These are phyloP conservation scores for Drosophila pseudoananassae DNA, from an alignment of 1,140 invertebrate species.

Conservation along the genomic window DNA sequence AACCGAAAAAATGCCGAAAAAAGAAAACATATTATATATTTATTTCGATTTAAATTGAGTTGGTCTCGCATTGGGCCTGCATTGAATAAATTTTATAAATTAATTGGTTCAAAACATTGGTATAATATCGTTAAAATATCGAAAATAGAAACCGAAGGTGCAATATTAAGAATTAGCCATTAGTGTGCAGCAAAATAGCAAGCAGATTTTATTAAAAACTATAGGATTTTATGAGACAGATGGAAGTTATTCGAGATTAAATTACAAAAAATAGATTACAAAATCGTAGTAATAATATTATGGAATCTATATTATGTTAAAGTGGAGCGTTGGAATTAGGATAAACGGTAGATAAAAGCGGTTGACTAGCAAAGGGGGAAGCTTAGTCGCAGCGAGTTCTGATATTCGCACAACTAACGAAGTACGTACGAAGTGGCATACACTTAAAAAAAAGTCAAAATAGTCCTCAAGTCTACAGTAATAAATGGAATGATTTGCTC, in stretches of 20 bases:
- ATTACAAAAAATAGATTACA: slow-evolving; percentile 28
- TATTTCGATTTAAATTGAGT: slow-evolving; percentile 44
- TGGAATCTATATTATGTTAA: slow-evolving; percentile 29
- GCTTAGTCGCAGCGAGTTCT: slow-evolving; percentile 6
- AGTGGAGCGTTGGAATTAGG: slow-evolving; percentile 48
- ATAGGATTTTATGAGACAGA: slow-evolving; percentile 30
- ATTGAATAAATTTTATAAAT: slow-evolving; percentile 57
- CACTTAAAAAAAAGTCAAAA: slow-evolving; percentile 41
- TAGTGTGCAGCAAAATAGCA: slow-evolving; percentile 63
- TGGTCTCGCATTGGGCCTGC: slow-evolving; percentile 51
- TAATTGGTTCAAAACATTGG: slow-evolving; percentile 47
- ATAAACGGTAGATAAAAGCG: slow-evolving; percentile 46
- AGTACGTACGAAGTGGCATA: slow-evolving; percentile 20
- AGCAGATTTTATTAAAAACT: slow-evolving; percentile 54
- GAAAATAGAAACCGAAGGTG: slow-evolving; percentile 55
- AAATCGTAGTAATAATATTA: slow-evolving; percentile 29
- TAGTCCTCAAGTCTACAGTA: slow-evolving; percentile 77
- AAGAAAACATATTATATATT: slow-evolving; percentile 58
- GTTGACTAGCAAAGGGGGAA: slow-evolving; percentile 43
- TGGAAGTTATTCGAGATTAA: slow-evolving; percentile 27
- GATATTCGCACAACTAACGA: no score
- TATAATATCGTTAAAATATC: slow-evolving; percentile 46
- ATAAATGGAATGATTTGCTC: slow-evolving; percentile 46
- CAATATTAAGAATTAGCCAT: slow-evolving; percentile 55
- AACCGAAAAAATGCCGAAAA: slow-evolving; percentile 77